These are phyloP conservation scores for Hylia prasina DNA, from an alignment of 2,113 vertebrate genomes.

Conservation along the genomic window DNA sequence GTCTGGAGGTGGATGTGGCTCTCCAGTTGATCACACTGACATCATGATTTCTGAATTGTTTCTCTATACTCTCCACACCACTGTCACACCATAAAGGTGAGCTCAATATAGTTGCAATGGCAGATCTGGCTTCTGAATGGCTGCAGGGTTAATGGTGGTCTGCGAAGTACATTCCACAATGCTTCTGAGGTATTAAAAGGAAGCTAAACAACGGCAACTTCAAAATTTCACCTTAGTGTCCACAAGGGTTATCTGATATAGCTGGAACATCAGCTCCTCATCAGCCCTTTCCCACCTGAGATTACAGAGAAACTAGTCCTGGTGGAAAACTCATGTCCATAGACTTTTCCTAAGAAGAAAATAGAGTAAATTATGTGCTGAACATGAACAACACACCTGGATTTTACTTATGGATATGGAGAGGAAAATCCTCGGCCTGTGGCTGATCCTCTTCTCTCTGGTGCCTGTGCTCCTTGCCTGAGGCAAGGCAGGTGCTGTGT, in stretches of 20 bases:
- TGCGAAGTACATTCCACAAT: background rate
- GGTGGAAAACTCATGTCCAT: background rate
- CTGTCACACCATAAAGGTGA: background rate
- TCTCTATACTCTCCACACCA: background rate
- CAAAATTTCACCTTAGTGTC: background rate
- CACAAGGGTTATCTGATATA: background rate
- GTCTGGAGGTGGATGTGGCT: background rate
- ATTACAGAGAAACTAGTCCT: background rate
- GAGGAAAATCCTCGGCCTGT: background rate
- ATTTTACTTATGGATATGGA: background rate
- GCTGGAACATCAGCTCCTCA: background rate
- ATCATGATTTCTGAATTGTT: background rate
- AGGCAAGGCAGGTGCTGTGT: background rate
- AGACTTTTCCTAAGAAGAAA: background rate
- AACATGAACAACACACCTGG: background rate
- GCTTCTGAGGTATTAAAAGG: background rate
- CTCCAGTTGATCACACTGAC: background rate
- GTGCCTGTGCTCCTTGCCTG: background rate
- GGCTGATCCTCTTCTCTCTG: background rate
- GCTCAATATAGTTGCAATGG: background rate
- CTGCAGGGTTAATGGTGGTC: background rate
- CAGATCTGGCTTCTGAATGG: background rate
- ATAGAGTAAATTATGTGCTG: background rate
- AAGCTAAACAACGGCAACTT: background rate
- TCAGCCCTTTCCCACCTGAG: background rate